Percentiles rank a stretch among this genome's conserved stretches.
phyloP scores from a whole-genome alignment of 1,140 invertebrate genomes.

The Danaus plexippus region DNA sequence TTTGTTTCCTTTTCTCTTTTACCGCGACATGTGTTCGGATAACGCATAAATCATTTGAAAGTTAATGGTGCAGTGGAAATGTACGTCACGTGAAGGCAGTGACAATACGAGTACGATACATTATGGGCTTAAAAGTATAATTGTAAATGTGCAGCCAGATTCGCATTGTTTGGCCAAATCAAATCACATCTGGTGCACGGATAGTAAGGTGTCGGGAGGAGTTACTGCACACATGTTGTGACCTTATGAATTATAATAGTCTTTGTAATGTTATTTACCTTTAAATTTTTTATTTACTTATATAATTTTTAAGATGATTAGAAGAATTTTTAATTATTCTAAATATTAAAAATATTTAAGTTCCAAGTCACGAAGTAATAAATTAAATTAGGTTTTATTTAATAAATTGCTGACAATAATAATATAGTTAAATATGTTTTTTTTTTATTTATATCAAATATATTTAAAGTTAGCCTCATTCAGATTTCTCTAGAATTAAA shows the following conservation, averaged over 20 bases:
- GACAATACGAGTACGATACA: conserved; percentile 10
- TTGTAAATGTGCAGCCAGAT: conserved; percentile 29
- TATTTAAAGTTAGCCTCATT: too few species aligned
- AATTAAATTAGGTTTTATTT: too few species aligned
- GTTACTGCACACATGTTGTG: conserved; percentile 39
- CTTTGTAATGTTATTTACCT: too few species aligned
- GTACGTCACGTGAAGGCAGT: not conserved
- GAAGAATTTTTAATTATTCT: conserved; percentile 2
- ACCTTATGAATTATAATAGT: conserved; percentile 2
- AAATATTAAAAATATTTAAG: not conserved
- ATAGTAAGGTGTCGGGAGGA: conserved; percentile 48
- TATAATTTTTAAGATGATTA: not conserved
- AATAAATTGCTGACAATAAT: too few species aligned
- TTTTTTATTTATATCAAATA: too few species aligned
- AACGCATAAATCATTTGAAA: conserved; percentile 1
- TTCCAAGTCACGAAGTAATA: not conserved
- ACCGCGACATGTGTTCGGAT: conserved; percentile 1
- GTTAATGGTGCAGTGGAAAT: not conserved
- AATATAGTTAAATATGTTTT: too few species aligned
- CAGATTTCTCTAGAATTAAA: too few species aligned
- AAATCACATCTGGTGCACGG: conserved; percentile 63
- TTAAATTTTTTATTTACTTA: not conserved
- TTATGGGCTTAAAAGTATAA: conserved; percentile 10
- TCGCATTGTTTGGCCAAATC: conserved; percentile 30
- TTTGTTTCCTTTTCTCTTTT: too few species aligned